Evolutionary conservation across 2,888 invertebrate species (phyloP).

Genomic region (Sminthurinus aureus): DNA sequence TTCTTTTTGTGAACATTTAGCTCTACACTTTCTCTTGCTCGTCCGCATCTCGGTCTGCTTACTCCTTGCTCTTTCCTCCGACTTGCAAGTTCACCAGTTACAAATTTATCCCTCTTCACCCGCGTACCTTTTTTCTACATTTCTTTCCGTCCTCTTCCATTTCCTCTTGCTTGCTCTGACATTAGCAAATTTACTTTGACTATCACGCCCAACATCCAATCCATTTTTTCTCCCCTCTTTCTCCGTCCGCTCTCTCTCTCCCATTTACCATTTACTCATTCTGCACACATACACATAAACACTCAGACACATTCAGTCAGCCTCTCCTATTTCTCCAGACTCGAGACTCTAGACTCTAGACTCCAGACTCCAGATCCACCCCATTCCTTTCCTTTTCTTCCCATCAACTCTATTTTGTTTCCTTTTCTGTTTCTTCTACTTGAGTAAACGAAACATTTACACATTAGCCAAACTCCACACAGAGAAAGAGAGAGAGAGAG

Average conservation of each 20-base stretch:
- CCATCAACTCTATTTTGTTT: neutral
- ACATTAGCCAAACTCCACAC: neutral
- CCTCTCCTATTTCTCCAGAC: neutral
- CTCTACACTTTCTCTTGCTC: constrained; percentile 10
- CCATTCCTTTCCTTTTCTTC: neutral
- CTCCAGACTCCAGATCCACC: neutral
- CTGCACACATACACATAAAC: neutral
- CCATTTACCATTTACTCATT: neutral
- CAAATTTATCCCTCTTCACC: constrained; percentile 30
- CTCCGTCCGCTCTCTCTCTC: neutral
- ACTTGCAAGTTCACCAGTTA: constrained; percentile 24
- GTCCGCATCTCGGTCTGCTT: neutral
- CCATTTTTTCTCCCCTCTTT: neutral
- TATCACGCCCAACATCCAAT: neutral
- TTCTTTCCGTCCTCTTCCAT: neutral
- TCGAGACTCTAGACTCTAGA: too few relatives aligned
- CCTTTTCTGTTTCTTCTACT: neutral
- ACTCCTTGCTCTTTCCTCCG: constrained; percentile 1
- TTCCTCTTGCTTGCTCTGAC: neutral
- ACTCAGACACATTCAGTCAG: too few relatives aligned
- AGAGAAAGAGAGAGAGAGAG: neutral
- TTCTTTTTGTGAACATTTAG: constrained; percentile 15
- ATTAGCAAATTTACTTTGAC: constrained; percentile 1
- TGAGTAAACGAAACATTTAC: neutral
- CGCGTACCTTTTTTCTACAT: neutral